phyloP scores from a whole-genome alignment of 1,140 invertebrate genomes.

The Aplysia californica region DNA sequence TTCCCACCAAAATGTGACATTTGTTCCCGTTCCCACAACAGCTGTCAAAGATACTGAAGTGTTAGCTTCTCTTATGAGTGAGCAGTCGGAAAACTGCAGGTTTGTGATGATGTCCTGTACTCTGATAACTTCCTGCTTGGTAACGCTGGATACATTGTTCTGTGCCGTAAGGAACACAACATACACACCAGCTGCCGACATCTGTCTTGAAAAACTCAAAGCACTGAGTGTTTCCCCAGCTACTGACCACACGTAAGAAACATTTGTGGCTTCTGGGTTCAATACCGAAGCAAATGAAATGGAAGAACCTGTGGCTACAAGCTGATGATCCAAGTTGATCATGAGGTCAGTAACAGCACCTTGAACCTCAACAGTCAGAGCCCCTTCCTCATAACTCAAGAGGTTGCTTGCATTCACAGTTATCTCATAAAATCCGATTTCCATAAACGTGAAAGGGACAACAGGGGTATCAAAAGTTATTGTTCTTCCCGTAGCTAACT shows the following conservation, averaged over 20 bases:
- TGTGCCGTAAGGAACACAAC: conserved; percentile 18
- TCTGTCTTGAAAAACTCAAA: background rate
- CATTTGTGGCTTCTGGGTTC: conserved; percentile 35
- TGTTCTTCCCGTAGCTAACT: too few relatives aligned
- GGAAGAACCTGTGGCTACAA: conserved; percentile 15
- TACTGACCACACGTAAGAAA: conserved; percentile 44
- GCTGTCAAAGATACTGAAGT: background rate
- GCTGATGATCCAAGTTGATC: background rate
- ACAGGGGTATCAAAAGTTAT: too few relatives aligned
- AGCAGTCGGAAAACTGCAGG: conserved; percentile 23
- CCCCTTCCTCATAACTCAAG: conserved; percentile 6
- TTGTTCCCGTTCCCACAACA: conserved; percentile 4
- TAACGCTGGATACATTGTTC: conserved; percentile 33
- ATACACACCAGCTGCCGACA: conserved; percentile 24
- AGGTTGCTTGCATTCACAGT: conserved; percentile 9
- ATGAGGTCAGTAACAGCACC: conserved; percentile 34
- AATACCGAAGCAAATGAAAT: conserved; percentile 38
- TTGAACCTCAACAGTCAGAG: conserved; percentile 29
- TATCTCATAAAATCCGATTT: too few relatives aligned
- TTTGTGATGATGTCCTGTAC: conserved; percentile 26
- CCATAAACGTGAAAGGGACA: too few relatives aligned
- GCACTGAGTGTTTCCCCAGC: conserved; percentile 13
- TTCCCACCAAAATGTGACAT: conserved; percentile 31
- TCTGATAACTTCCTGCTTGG: background rate
- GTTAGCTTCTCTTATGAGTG: background rate